Evolutionary conservation across 2,113 vertebrate species (phyloP).

Genomic region (Psittacula cyanocephala): DNA sequence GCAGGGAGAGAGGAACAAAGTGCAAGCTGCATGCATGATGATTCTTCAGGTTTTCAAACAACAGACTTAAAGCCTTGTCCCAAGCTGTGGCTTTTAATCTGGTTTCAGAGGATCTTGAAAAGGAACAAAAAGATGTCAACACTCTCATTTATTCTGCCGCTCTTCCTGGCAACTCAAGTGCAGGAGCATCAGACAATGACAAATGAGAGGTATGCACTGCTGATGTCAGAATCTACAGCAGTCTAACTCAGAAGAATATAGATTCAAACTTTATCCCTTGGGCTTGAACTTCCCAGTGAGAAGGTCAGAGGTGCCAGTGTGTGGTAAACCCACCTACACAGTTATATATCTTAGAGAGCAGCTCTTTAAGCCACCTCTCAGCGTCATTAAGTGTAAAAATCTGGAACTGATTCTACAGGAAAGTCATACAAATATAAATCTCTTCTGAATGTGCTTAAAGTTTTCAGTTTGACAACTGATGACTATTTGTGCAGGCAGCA

Average conservation of each 20-base stretch:
- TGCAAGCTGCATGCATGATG: fast-evolving
- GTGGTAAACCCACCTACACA: background rate
- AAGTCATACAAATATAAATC: background rate
- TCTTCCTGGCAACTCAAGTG: background rate
- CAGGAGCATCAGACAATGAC: background rate
- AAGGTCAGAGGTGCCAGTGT: background rate
- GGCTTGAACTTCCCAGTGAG: background rate
- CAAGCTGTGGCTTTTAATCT: background rate
- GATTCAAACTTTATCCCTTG: background rate
- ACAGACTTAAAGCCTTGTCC: background rate
- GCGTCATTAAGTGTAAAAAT: background rate
- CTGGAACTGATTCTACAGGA: background rate
- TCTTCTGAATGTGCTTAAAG: background rate
- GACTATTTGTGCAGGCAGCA: background rate
- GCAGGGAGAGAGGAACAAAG: background rate
- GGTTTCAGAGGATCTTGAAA: background rate
- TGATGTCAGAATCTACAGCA: background rate
- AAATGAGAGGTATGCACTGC: background rate
- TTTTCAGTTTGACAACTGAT: background rate
- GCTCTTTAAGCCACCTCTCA: background rate
- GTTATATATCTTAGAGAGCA: background rate
- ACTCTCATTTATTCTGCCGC: background rate
- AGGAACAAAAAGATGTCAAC: background rate
- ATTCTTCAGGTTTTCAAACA: background rate
- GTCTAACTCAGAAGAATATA: background rate